Evolutionary conservation across 2,888 invertebrate genomes (phyloP).

Genomic region (Ceriagrion tenellum): DNA sequence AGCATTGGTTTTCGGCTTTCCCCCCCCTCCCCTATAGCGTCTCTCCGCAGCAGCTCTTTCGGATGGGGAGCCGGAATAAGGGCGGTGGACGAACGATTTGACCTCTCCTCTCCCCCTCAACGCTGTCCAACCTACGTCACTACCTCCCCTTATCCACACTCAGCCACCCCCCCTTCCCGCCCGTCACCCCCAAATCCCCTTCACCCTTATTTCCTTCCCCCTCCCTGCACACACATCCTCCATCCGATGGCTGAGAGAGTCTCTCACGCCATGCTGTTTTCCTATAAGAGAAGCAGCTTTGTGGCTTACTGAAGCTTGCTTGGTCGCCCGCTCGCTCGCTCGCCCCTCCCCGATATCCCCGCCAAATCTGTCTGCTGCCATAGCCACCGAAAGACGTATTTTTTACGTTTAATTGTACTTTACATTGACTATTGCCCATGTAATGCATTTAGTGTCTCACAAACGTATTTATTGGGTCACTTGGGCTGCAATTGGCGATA

Average conservation of each 20-base stretch:
- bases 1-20: not conserved
- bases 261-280: constrained; percentile 26
- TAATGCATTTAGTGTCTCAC: too few relatives aligned
- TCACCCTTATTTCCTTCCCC: not conserved
- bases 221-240: not conserved
- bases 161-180: not conserved
- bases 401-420: too few relatives aligned
- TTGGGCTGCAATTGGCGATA: too few relatives aligned
- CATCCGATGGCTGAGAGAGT: not conserved
- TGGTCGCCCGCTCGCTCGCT: too few relatives aligned
- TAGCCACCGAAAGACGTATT: too few relatives aligned
- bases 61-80: not conserved
- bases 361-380: not conserved
- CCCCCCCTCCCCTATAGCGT: not conserved
- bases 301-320: not conserved
- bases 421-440: too few relatives aligned
- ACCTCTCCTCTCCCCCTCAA: not conserved
- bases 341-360: not conserved
- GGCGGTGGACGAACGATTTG: not conserved
- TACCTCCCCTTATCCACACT: not conserved
- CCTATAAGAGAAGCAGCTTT: constrained; percentile 22
- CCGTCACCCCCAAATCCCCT: not conserved
- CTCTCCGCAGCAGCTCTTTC: not conserved
- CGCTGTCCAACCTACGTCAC: not conserved
- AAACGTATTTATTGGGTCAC: too few relatives aligned